Percentiles rank a stretch among this genome's conserved stretches.
Conservation (phyloP, 2,888 invertebrate genomes). For the Patella depressa region DNA sequence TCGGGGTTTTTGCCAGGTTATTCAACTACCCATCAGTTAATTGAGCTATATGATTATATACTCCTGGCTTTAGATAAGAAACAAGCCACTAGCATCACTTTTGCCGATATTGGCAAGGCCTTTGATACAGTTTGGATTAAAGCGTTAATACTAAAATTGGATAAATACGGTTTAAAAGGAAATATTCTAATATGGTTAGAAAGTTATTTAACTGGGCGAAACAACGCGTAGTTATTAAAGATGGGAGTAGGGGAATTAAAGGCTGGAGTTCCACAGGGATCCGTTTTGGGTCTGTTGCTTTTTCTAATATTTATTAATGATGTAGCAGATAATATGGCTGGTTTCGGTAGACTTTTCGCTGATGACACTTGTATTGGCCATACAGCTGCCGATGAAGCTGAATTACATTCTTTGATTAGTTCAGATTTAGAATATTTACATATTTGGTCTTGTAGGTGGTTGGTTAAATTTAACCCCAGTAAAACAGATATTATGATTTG, state of each 20-base stretch:
- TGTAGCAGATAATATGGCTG: not conserved
- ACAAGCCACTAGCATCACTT: conserved; percentile 32
- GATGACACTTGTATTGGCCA: not conserved
- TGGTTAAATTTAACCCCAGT: too few relatives aligned
- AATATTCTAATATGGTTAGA: not conserved
- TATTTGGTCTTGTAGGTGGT: too few relatives aligned
- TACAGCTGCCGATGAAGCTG: too few relatives aligned
- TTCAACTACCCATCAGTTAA: conserved; percentile 41
- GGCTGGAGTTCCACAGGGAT: not conserved
- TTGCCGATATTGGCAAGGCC: conserved; percentile 37
- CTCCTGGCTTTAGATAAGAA: conserved; percentile 27
- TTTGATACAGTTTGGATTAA: conserved; percentile 15
- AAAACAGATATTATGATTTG: too few relatives aligned
- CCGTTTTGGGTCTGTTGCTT: not conserved
- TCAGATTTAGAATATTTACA: too few relatives aligned
- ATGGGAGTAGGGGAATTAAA: not conserved
- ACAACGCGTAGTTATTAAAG: not conserved
- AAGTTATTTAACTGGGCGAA: not conserved
- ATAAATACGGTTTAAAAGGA: conserved; percentile 13
- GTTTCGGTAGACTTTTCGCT: not conserved
- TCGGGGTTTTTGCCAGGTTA: conserved; percentile 38
- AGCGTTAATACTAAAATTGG: conserved; percentile 17
- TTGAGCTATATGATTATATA: conserved; percentile 33
- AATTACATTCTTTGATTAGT: too few relatives aligned
- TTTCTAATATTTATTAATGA: not conserved